Percentiles rank a stretch among this genome's conserved stretches.
Evolutionary conservation across 2,797 vertebrate species (phyloP).

Genomic region (Girardinus metallicus): DNA sequence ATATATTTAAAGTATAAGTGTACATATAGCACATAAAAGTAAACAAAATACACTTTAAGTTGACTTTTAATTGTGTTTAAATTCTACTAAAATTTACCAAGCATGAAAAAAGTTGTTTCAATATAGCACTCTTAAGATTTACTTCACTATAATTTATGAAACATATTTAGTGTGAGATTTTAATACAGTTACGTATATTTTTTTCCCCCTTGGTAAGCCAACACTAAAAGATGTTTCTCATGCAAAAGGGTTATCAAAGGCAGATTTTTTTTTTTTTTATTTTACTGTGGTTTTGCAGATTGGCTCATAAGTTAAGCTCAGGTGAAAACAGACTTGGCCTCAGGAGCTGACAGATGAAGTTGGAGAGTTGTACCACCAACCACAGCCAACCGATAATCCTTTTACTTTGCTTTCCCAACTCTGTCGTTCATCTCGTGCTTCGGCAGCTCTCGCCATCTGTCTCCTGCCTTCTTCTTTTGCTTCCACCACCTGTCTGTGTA

Average conservation of each 20-base stretch:
- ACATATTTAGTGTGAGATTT: too few relatives aligned
- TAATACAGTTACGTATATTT: too few relatives aligned
- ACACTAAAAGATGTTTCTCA: background rate
- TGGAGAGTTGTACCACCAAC: background rate
- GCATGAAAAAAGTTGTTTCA: too few relatives aligned
- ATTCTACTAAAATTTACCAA: too few relatives aligned
- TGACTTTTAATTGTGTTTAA: too few relatives aligned
- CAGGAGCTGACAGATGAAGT: constrained; percentile 29
- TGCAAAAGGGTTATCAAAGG: background rate
- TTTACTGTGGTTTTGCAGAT: background rate
- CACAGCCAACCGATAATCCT: constrained; percentile 47
- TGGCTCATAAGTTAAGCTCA: background rate
- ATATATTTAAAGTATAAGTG: too few relatives aligned
- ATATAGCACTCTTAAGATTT: too few relatives aligned
- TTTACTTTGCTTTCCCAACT: constrained; percentile 39
- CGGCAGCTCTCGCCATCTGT: constrained; percentile 53
- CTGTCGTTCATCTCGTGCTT: constrained; percentile 5
- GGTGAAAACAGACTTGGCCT: constrained; percentile 18
- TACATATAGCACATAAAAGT: too few relatives aligned
- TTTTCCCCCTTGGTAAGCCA: too few relatives aligned
- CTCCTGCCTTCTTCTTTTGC: constrained; percentile 48
- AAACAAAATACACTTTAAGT: too few relatives aligned
- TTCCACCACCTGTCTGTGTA: constrained; percentile 7
- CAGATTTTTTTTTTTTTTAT: too few relatives aligned
- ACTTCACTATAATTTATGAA: too few relatives aligned